Conservation (phyloP, 1,140 invertebrate species). For the Drosophila dunni region DNA sequence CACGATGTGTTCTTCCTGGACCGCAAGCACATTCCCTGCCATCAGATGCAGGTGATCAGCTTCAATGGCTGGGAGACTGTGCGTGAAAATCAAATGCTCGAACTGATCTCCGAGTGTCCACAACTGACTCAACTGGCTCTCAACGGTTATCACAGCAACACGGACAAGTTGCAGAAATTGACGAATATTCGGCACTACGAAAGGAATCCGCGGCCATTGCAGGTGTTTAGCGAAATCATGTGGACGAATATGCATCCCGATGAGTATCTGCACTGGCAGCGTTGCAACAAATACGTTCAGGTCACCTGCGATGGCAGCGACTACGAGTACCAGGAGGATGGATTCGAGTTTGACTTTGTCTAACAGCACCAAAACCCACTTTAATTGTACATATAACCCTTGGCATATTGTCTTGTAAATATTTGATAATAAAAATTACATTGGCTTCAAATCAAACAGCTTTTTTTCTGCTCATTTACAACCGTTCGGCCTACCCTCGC, state of each 20-base stretch:
- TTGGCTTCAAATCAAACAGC: constrained; percentile 5
- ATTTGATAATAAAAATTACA: constrained; percentile 34
- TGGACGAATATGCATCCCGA: constrained; percentile 54
- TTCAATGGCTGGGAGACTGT: constrained; percentile 70
- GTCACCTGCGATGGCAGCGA: constrained; percentile 64
- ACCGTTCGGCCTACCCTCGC: constrained; percentile 3
- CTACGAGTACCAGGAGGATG: constrained; percentile 70
- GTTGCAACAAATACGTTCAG: constrained; percentile 52
- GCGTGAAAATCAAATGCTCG: constrained; percentile 54
- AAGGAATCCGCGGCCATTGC: constrained; percentile 41
- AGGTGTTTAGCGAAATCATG: constrained; percentile 64
- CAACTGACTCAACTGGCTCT: constrained; percentile 52
- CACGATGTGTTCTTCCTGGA: constrained; percentile 73
- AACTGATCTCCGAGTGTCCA: constrained; percentile 58
- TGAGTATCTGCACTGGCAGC: constrained; percentile 55
- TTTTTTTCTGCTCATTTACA: constrained; percentile 14
- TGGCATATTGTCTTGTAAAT: constrained; percentile 33
- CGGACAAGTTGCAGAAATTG: constrained; percentile 59
- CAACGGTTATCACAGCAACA: constrained; percentile 63
- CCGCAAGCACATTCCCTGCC: constrained; percentile 59
- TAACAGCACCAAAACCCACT: not conserved
- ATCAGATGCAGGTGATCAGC: constrained; percentile 66
- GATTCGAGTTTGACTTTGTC: constrained; percentile 60
- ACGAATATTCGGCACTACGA: constrained; percentile 49
- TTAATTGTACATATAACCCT: constrained; percentile 24